Percentiles rank a stretch among this genome's conserved stretches.
These are phyloP conservation scores for Tetragonula clypearis DNA, from an alignment of 1,140 invertebrate species.

Conservation along the genomic window DNA sequence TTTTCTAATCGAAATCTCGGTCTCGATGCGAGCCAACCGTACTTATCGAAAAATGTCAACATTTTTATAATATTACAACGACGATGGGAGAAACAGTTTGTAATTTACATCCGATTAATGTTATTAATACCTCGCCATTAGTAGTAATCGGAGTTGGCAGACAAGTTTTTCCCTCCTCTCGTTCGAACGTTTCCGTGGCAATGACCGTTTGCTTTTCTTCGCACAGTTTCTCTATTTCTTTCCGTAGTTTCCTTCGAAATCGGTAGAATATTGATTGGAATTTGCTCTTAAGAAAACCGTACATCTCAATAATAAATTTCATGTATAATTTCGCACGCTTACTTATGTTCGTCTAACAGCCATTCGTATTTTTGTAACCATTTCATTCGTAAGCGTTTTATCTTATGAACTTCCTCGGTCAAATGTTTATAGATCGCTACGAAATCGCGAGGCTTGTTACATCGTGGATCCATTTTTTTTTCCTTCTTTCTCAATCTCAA, in stretches of 20 bases:
- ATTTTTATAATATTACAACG: neutral
- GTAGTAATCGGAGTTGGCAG: conserved; percentile 64
- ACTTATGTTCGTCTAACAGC: conserved; percentile 69
- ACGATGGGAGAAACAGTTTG: neutral
- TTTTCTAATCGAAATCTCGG: conserved; percentile 71
- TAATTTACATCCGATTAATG: neutral
- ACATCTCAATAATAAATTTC: too few species aligned
- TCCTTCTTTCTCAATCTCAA: neutral
- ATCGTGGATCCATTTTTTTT: conserved; percentile 57
- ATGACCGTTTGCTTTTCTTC: conserved; percentile 33
- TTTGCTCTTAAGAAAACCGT: neutral
- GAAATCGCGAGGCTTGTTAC: conserved; percentile 60
- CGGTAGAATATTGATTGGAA: neutral
- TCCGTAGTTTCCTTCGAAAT: conserved; percentile 51
- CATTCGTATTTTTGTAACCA: conserved; percentile 67
- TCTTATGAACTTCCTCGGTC: conserved; percentile 53
- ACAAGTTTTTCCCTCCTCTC: conserved; percentile 61
- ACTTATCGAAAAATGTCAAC: conserved; percentile 53
- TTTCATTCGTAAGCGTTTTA: conserved; percentile 51
- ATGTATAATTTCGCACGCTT: conserved; percentile 16
- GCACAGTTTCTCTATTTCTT: conserved; percentile 56
- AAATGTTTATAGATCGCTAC: conserved; percentile 58
- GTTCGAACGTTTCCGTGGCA: neutral
- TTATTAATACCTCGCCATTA: conserved; percentile 51
- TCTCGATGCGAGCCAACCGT: conserved; percentile 71